These are phyloP conservation scores for Onthophagus taurus DNA, from an alignment of 1,140 invertebrate species.

Conservation along the genomic window DNA sequence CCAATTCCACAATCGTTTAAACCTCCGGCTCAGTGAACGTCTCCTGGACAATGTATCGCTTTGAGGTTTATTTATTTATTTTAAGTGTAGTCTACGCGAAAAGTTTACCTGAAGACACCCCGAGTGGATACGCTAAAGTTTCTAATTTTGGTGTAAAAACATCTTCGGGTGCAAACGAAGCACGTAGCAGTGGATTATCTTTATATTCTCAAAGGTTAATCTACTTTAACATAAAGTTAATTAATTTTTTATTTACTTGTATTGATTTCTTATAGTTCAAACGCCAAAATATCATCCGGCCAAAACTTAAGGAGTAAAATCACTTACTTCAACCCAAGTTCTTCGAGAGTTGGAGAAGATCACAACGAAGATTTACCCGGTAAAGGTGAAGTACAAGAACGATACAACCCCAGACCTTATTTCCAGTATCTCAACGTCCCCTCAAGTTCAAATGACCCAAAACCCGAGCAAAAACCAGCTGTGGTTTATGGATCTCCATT, in stretches of 20 bases:
- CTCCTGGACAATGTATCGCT: background rate
- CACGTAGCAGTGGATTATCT: constrained; percentile 24
- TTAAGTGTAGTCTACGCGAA: constrained; percentile 6
- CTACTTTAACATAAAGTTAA: constrained; percentile 1
- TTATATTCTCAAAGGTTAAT: constrained; percentile 30
- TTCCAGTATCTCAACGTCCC: constrained; percentile 23
- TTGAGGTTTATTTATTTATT: background rate
- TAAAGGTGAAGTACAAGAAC: constrained; percentile 32
- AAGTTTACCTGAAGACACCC: constrained; percentile 17
- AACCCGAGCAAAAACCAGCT: constrained; percentile 4
- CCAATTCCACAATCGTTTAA: constrained; percentile 1
- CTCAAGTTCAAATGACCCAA: too few species aligned
- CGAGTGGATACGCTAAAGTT: constrained; percentile 33
- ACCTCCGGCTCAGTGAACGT: constrained; percentile 1
- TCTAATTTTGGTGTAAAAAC: constrained; percentile 26
- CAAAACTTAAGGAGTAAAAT: constrained; percentile 18
- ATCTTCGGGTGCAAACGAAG: constrained; percentile 15
- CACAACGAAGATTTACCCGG: constrained; percentile 24
- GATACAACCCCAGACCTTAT: constrained; percentile 30
- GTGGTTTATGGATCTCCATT: constrained; percentile 7
- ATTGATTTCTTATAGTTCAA: constrained; percentile 21
- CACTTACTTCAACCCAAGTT: constrained; percentile 20
- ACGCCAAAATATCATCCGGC: constrained; percentile 19
- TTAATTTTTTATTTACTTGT: constrained; percentile 6
- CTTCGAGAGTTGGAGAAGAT: constrained; percentile 16